Evolutionary conservation across 2,888 invertebrate genomes (phyloP), one percentile per base, ranked within the genome.

Genomic region (Eupithecia vulgata): DNA sequence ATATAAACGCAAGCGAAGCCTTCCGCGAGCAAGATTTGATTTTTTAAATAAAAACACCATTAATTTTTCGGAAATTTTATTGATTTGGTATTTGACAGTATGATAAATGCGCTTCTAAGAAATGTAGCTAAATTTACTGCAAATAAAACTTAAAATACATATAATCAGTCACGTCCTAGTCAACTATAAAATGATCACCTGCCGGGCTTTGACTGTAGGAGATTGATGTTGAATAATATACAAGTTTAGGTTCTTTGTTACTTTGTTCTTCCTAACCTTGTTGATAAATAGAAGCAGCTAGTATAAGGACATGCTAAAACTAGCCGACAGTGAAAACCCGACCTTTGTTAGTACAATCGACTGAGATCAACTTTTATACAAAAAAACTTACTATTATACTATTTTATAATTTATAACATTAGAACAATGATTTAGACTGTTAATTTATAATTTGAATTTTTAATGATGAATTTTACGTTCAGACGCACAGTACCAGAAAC

Each of bases 301-400:
- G 25, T 25, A 25, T 4, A 10, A 25, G 21, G n/a, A 48, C 21
- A 21, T 21, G 8, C 17, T 8, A 48, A n/a, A 48, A n/a, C 21
- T 45, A 64, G 42, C 59, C 72, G 52, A 75, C 79, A 82, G 73
- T 75, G 72, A 81, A 82, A 82, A 82, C 78, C 77, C 77, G 78
- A 81, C 76, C 69, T 68, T 67, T 76, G 80, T 82, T 83, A 84
- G 83, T 84, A 83, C 80, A 84, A 83, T 83, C 82, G 82, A 86
- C 84, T 85, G 87, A 88, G 87, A 88, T 88, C 87, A 75, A 87
- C 83, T 84, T 84, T 81, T 48, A 81, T 71, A 76, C 72, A 80
- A 79, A 80, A 79, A 80, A 81, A 81, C 76, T 79, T 73, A n/a
- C n/a, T n/a, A n/a, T n/a, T n/a, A 68, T 75, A 61, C 21, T 52